Conservation (phyloP, 2,113 vertebrate species). For the Fregata magnificens region DNA sequence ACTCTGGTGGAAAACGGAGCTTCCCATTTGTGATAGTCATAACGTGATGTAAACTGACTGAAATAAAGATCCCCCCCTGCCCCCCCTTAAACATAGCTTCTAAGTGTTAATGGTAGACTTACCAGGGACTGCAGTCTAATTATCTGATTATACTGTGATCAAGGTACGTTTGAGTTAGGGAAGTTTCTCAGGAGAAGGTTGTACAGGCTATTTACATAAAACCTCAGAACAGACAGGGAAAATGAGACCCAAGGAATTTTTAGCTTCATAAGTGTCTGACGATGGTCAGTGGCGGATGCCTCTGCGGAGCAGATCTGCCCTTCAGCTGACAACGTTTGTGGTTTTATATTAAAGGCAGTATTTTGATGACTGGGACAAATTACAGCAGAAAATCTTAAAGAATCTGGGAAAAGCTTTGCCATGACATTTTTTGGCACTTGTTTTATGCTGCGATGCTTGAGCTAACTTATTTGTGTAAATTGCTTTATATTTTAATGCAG, state of each 20-base stretch:
- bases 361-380: not conserved
- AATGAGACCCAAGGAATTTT: not conserved
- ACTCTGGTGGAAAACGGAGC: not conserved
- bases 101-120: not conserved
- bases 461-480: not conserved
- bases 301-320: not conserved
- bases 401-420: not conserved
- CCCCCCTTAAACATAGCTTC: not conserved
- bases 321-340: not conserved
- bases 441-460: not conserved
- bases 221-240: not conserved
- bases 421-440: not conserved
- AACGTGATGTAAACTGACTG: not conserved
- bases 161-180: not conserved
- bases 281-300: not conserved
- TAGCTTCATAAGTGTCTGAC: not conserved
- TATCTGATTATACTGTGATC: not conserved
- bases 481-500: not conserved
- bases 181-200: slow-evolving; percentile 31
- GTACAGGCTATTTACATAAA: not conserved
- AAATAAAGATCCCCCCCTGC: not conserved
- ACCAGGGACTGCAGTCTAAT: not conserved
- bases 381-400: not conserved
- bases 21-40: not conserved
- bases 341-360: not conserved